Conservation (phyloP, 2,797 vertebrate species). For the Takifugu ocellatus region DNA sequence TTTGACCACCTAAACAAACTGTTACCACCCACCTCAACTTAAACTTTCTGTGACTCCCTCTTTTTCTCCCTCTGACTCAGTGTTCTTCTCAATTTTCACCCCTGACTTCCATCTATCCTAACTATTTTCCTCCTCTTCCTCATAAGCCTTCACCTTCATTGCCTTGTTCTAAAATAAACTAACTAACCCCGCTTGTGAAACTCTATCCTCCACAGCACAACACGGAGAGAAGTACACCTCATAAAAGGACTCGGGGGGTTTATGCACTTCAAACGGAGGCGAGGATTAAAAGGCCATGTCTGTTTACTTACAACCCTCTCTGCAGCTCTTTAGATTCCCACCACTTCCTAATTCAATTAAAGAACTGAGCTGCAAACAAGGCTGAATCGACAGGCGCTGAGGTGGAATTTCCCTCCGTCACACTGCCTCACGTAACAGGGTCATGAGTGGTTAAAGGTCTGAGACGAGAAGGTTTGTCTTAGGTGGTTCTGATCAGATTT, state of each 20-base stretch:
- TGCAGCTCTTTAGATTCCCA: constrained; percentile 66
- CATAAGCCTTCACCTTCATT: constrained; percentile 46
- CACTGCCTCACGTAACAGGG: constrained; percentile 36
- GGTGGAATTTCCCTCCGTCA: constrained; percentile 47
- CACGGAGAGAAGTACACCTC: constrained; percentile 59
- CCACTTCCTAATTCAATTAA: constrained; percentile 75
- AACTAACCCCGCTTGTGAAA: constrained; percentile 64
- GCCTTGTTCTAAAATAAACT: constrained; percentile 62
- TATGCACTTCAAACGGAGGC: constrained; percentile 61
- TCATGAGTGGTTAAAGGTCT: constrained; percentile 32
- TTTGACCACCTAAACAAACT: constrained; percentile 58
- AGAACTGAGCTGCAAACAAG: constrained; percentile 46
- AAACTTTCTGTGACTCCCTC: constrained; percentile 29
- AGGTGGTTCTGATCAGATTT: constrained; percentile 12
- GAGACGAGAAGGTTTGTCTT: constrained; percentile 15
- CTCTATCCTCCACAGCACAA: constrained; percentile 56
- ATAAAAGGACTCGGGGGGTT: constrained; percentile 57
- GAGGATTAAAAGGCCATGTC: constrained; percentile 67
- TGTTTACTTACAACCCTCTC: constrained; percentile 72
- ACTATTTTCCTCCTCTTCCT: constrained; percentile 44
- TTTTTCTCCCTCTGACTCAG: constrained; percentile 17
- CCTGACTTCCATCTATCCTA: constrained; percentile 24
- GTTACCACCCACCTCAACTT: constrained; percentile 47
- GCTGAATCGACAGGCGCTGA: constrained; percentile 49
- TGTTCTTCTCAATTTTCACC: constrained; percentile 26